Evolutionary conservation across 2,797 vertebrate genomes (phyloP), one percentile per base, ranked within the genome.

Genomic region (Gallirallus australis): DNA sequence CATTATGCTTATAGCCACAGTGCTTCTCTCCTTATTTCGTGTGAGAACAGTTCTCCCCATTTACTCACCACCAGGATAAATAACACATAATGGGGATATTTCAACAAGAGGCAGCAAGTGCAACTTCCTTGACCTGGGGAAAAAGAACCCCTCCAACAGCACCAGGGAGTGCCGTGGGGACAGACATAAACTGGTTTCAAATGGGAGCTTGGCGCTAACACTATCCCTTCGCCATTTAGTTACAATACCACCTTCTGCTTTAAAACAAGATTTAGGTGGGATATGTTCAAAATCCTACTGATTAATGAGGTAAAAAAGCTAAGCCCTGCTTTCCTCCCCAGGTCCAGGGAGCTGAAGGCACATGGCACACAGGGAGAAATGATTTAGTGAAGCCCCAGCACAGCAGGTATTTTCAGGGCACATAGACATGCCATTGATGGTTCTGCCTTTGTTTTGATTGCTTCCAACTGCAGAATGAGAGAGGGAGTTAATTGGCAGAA

Each of bases 391-490:
- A 92, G 45, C 37, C 31, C 54, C 72, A 50, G 30, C 61, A 70
- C 25, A 54, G 47, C 2, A 11, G 54, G 53, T 73, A 82, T 75
- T 94, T 96, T 92, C 88, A 64, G 45, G 75, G 47, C 79, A 87
- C 78, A 90, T 66, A 92, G 92, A 83, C 79, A 70, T 7, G 24
- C 89, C 76, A 89, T 93, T 91, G 92, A 96, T 80, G 95, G 45
- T 69, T 90, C 93, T 89, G 90, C 73, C 40, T 97, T 96, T 93
- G 81, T 84, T 96, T 87, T 83, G 85, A 94, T 95, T 93, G 80
- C 61, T 90, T 95, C 93, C 93, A 96, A 93, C 88, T 96, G 86
- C 79, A 96, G 81, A 90, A 93, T 23, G 82, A 94, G 35, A 7
- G 77, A 89, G 42, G 42, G 83, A 54, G 37, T 92, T 92, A 96